Percentiles rank a stretch among this genome's conserved stretches.
phyloP scores from a whole-genome alignment of 2,113 vertebrate genomes.

The Paralichthys olivaceus region DNA sequence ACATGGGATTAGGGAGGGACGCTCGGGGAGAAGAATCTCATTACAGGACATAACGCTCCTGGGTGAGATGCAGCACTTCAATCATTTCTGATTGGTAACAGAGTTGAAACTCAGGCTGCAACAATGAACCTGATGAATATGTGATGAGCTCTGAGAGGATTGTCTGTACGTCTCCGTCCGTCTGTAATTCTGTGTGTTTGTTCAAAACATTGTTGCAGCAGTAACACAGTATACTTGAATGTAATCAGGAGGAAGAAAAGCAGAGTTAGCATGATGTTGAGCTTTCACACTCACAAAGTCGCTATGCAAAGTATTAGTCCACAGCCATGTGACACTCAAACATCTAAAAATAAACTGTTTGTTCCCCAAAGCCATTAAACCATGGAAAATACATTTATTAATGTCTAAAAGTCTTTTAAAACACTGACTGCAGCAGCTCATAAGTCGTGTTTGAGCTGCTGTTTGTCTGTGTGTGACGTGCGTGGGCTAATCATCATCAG shows the following conservation, averaged over 20 bases:
- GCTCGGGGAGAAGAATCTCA: constrained; percentile 61
- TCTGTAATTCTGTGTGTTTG: not conserved
- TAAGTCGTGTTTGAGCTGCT: no score
- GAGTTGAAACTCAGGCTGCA: constrained; percentile 24
- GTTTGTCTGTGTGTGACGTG: constrained; percentile 19
- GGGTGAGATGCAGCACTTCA: constrained; percentile 46
- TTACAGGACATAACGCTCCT: constrained; percentile 60
- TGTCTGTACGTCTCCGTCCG: constrained; percentile 4
- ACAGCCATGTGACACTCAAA: not conserved
- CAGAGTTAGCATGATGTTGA: not conserved
- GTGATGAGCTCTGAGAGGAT: constrained; percentile 32
- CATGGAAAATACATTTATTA: not conserved
- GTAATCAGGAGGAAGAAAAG: constrained; percentile 15
- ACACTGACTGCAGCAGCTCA: not conserved
- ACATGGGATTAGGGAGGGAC: constrained; percentile 55
- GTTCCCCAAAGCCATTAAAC: not conserved
- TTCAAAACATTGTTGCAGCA: constrained; percentile 12
- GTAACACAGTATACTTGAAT: constrained; percentile 7
- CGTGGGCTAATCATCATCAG: constrained; percentile 34
- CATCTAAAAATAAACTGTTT: not conserved
- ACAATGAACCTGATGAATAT: constrained; percentile 46
- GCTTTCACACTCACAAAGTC: no score
- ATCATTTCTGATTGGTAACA: constrained; percentile 56
- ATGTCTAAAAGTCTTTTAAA: not conserved
- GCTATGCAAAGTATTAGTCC: not conserved